Base-by-base conservation (phyloP, 2,888 invertebrate genomes). In the Theretra japonica region DNA sequence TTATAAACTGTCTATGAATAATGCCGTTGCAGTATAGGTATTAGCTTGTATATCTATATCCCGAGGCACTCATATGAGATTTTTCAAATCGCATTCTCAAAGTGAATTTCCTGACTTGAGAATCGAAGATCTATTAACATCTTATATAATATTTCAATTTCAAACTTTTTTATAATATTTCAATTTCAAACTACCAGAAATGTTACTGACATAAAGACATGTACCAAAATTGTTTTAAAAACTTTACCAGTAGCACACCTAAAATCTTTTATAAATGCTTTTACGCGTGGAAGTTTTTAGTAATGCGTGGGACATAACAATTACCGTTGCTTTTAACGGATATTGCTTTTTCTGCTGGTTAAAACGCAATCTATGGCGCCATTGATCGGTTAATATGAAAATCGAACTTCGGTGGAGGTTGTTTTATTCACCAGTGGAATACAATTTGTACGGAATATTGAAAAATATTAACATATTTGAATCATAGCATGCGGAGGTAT, bases 261-360 rank as follows among this genome's bases (percentile, higher is more conserved):
- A 23, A 48, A 65, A 65, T 41, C 48, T 23, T 65, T 62, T 60
- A 33, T 53, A 48, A 65, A 62, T 21, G 23, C 65, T 48, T 65
- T 65, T 48, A 65, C 48, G 60, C n/a, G 30, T 41, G 23, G 5
- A 65, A 65, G 41, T 41, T 65, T 62, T 62, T 65, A 41, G 65
- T 65, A 48, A 65, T 65, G 65, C 65, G 41, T 48, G 15, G 48
- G 4, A 23, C 48, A 65, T 65, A 65, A 65, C 65, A 48, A 65
- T 65, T 48, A 65, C 65, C 65, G 65, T 65, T 65, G 23, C 41
- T 65, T 65, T 65, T 65, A 65, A 65, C 65, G 41, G 65, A 4
- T 65, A 65, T 65, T 48, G 65, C 65, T 65, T 65, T 65, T 65
- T 41, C 41, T 65, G 41, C 65, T 65, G 23, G 65, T 65, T 65